Conservation (phyloP, 2,888 invertebrate genomes). For the Ernsta delagoae region DNA sequence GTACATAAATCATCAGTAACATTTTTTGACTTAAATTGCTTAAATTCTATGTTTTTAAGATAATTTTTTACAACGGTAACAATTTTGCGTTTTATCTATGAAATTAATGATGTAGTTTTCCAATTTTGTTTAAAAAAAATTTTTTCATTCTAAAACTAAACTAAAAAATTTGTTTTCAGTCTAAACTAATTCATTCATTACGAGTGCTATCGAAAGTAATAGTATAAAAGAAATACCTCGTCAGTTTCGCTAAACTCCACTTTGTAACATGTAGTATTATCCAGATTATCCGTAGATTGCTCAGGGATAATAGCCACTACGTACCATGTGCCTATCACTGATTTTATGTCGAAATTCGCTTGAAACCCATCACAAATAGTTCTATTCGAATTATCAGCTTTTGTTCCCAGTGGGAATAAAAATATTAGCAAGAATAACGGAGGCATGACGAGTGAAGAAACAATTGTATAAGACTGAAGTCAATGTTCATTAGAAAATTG, state of each 20-base stretch:
- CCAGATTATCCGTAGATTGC: conserved; percentile 60
- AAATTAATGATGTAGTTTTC: too few species aligned
- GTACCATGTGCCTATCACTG: conserved; percentile 66
- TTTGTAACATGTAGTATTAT: conserved; percentile 59
- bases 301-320: conserved; percentile 72
- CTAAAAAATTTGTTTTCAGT: too few species aligned
- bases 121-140: too few species aligned
- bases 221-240: conserved; percentile 53
- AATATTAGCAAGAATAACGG: conserved; percentile 44
- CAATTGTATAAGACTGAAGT: conserved; percentile 13
- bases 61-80: too few species aligned
- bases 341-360: conserved; percentile 61
- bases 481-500: conserved; percentile 17
- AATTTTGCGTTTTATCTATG: too few species aligned
- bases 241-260: conserved; percentile 75
- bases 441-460: conserved; percentile 45
- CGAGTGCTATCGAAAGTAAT: too few species aligned
- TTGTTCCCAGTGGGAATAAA: conserved; percentile 41
- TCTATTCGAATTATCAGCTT: conserved; percentile 47
- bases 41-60: too few species aligned
- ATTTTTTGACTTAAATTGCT: too few species aligned
- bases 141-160: too few species aligned
- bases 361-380: conserved; percentile 61
- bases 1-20: too few species aligned
- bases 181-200: too few species aligned